These are phyloP conservation scores for Leptinotarsa haldemani DNA, from an alignment of 2,888 invertebrate species.

Conservation along the genomic window DNA sequence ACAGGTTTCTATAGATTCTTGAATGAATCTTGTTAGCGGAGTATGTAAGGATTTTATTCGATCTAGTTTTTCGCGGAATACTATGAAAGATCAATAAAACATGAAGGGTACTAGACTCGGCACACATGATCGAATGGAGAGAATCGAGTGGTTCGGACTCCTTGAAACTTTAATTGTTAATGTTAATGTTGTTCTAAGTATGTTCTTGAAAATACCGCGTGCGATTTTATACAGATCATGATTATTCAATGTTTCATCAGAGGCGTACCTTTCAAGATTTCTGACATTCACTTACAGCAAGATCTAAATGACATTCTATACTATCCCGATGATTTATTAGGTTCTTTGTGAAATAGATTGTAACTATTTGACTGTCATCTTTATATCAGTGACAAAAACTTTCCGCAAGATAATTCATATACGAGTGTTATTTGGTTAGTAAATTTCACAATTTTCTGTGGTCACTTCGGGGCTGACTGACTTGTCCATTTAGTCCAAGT, in stretches of 20 bases:
- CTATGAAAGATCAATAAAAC: conserved; percentile 17
- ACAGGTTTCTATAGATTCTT: conserved; percentile 38
- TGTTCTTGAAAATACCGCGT: conserved; percentile 5
- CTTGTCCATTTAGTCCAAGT: too few species aligned
- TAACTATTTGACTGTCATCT: too few species aligned
- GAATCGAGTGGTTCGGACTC: neutral
- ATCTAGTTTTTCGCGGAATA: conserved; percentile 13
- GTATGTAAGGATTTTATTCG: conserved; percentile 8
- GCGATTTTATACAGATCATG: neutral
- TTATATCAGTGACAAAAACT: too few species aligned
- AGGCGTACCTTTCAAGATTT: neutral
- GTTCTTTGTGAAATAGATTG: too few species aligned
- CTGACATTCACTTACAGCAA: neutral
- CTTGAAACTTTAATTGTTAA: conserved; percentile 9
- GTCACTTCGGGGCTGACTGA: too few species aligned
- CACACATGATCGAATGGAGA: neutral
- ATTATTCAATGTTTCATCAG: neutral
- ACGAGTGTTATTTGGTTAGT: too few species aligned
- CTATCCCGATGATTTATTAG: too few species aligned
- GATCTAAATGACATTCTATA: too few species aligned
- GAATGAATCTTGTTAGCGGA: conserved; percentile 16
- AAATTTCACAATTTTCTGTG: too few species aligned
- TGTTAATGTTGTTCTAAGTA: neutral
- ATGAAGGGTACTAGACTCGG: conserved; percentile 5
- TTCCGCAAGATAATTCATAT: too few species aligned